These are phyloP conservation scores for Delphinus delphis DNA, from an alignment of 2,113 vertebrate genomes.

Conservation along the genomic window DNA sequence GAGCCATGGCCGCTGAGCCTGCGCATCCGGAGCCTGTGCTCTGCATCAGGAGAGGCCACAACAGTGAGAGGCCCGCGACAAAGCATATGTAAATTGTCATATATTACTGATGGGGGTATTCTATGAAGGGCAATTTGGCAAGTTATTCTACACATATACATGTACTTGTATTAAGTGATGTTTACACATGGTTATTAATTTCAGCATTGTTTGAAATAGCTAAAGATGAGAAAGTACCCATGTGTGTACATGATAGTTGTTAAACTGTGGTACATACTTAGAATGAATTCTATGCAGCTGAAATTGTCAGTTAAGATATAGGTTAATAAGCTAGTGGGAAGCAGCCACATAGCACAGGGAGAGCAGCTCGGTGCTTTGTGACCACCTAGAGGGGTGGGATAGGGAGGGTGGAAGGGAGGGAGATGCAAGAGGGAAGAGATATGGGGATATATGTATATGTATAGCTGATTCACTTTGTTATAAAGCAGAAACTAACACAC, in stretches of 20 bases:
- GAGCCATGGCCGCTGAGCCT: too few relatives aligned
- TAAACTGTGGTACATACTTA: not conserved
- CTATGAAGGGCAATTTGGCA: not conserved
- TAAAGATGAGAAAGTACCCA: not conserved
- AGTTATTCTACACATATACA: not conserved
- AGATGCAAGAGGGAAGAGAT: too few relatives aligned
- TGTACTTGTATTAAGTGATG: not conserved
- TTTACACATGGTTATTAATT: not conserved
- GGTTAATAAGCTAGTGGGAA: not conserved
- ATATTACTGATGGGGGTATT: not conserved
- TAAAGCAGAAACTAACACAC: too few relatives aligned
- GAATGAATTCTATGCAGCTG: not conserved
- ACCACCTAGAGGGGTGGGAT: too few relatives aligned
- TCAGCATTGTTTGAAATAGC: not conserved
- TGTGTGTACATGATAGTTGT: not conserved
- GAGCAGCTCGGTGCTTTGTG: too few relatives aligned
- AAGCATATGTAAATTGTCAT: not conserved
- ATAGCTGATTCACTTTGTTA: too few relatives aligned
- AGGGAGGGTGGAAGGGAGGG: too few relatives aligned
- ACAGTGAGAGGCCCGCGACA: too few relatives aligned
- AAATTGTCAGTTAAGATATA: not conserved
- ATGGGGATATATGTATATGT: too few relatives aligned
- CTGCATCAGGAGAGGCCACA: too few relatives aligned
- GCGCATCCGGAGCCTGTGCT: too few relatives aligned
- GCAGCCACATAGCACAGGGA: too few relatives aligned